phyloP scores from a whole-genome alignment of 1,140 invertebrate genomes.

The Choristoneura fumiferana region DNA sequence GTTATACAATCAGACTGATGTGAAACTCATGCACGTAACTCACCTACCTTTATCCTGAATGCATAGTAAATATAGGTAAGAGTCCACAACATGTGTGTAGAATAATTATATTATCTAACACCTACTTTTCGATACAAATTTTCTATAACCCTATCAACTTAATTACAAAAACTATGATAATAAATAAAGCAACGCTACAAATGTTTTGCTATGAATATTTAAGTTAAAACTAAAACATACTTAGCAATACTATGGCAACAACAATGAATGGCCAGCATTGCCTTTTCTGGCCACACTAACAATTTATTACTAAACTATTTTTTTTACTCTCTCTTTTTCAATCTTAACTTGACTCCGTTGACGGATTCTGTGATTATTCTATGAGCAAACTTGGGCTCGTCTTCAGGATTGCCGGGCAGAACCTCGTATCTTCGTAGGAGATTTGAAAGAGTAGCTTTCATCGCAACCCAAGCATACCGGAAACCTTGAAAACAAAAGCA shows the following conservation, averaged over 20 bases:
- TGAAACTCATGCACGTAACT: too few species aligned
- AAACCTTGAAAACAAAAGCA: constrained; percentile 18
- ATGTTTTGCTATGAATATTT: too few species aligned
- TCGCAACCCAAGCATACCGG: constrained; percentile 18
- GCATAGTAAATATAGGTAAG: too few species aligned
- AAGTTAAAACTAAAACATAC: too few species aligned
- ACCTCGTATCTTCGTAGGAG: constrained; percentile 19
- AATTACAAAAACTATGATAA: too few species aligned
- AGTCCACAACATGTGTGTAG: too few species aligned
- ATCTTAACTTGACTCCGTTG: constrained; percentile 18
- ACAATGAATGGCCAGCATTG: neutral
- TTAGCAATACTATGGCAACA: constrained; percentile 6
- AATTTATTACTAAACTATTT: neutral
- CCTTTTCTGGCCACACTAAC: neutral
- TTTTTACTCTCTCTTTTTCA: constrained; percentile 2
- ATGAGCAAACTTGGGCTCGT: constrained; percentile 13
- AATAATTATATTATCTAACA: too few species aligned
- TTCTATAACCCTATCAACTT: too few species aligned
- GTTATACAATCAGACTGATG: too few species aligned
- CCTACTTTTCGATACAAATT: too few species aligned
- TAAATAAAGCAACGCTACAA: too few species aligned
- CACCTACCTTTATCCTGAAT: too few species aligned
- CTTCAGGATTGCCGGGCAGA: neutral
- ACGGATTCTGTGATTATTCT: constrained; percentile 20
- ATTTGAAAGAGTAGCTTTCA: constrained; percentile 20